Evolutionary conservation across 2,888 invertebrate species (phyloP).

Genomic region (Trichopoda pennipes): DNA sequence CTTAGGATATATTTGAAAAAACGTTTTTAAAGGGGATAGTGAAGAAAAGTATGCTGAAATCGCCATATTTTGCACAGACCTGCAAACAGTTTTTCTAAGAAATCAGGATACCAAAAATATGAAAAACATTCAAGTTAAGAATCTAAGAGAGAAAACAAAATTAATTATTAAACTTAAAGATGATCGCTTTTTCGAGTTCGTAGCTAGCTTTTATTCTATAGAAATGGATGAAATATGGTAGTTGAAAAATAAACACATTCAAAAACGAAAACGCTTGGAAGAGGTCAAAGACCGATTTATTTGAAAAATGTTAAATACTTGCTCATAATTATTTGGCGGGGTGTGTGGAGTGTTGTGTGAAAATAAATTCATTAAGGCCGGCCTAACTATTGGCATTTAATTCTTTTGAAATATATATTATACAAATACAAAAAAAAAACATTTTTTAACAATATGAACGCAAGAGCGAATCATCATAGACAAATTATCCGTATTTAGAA

Average conservation of each 20-base stretch:
- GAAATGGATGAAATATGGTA: too few species aligned
- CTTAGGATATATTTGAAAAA: too few species aligned
- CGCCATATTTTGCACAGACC: too few species aligned
- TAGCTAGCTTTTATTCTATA: too few species aligned
- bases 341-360: conserved; percentile 10
- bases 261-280: neutral
- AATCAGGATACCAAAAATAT: too few species aligned
- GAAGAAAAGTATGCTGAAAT: too few species aligned
- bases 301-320: conserved; percentile 12
- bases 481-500: conserved; percentile 40
- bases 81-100: too few species aligned
- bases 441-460: conserved; percentile 10
- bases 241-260: neutral
- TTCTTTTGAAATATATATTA: conserved; percentile 21
- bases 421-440: conserved; percentile 7
- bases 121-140: too few species aligned
- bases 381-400: neutral
- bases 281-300: conserved; percentile 24
- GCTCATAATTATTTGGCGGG: conserved; percentile 20
- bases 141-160: too few species aligned
- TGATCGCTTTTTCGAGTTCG: too few species aligned
- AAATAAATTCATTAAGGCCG: neutral
- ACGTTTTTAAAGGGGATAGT: too few species aligned
- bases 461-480: neutral
- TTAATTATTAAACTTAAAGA: too few species aligned